These are phyloP conservation scores for Eurystomus gularis DNA, from an alignment of 2,113 vertebrate species.

Conservation along the genomic window DNA sequence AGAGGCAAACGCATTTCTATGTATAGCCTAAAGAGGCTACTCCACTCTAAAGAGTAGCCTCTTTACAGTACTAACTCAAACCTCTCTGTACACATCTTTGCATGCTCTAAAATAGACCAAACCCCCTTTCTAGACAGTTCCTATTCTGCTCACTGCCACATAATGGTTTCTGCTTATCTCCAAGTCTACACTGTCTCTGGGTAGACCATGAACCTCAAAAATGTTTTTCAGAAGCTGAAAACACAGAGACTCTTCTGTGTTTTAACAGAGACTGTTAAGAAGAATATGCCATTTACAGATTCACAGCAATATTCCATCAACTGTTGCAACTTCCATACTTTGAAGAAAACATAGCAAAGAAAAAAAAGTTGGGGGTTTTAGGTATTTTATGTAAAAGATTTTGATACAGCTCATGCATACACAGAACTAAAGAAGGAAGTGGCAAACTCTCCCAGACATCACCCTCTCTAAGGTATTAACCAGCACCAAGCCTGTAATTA, in stretches of 20 bases:
- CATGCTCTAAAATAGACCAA: neutral
- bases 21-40: neutral
- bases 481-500: neutral
- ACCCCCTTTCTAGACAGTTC: neutral
- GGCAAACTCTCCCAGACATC: neutral
- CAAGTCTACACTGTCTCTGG: neutral
- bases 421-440: neutral
- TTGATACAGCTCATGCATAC: neutral
- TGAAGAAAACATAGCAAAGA: neutral
- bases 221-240: neutral
- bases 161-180: neutral
- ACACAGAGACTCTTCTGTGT: too few species aligned
- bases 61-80: neutral
- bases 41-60: neutral
- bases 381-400: neutral
- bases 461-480: constrained; percentile 35
- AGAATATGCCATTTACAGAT: neutral
- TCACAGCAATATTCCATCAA: neutral
- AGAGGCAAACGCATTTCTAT: neutral
- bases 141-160: neutral
- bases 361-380: fast-evolving
- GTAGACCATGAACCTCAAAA: neutral
- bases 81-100: neutral
- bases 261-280: neutral
- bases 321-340: neutral